Evolutionary conservation across 1,140 invertebrate species (phyloP), one percentile per base, ranked within the genome.

Genomic region (Orchesella cincta): DNA sequence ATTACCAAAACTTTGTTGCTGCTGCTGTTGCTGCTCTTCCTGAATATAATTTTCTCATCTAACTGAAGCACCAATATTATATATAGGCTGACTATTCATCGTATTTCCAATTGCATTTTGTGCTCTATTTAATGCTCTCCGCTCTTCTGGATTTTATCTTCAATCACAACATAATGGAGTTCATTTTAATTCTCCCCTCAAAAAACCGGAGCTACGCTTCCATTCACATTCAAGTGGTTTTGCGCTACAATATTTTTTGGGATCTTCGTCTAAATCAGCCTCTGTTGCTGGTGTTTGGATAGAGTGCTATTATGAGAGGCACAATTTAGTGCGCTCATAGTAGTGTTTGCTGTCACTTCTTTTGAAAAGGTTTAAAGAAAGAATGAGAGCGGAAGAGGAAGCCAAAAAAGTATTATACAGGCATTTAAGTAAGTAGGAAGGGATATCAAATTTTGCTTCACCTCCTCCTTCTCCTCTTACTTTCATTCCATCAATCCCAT

Each of bases 181-280:
- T 57, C 52, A 14, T 57, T 57, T 57, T 57, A 57, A 57, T 57
- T 57, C 52, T 57, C 52, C 52, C 52, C 52, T 57, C 52, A 14
- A 26, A 57, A 8, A 57, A 57, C 52, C 52, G 23, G 52, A 57
- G 52, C 8, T 57, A n/a, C 52, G 52, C 23, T 57, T 23, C 52
- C 23, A 57, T 26, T 57, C 39, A 5, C 39, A 46, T 46, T 46
- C 39, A 46, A 46, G 39, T 46, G 39, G 39, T 46, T 46, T 46
- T 46, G 39, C 39, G 5, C 39, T 46, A 5, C 18, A 46, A 46
- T 46, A 8, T 18, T 46, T 5, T 8, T 18, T 46, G 39, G 39
- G 18, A 46, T 46, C 5, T 46, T 5, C 39, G 5, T 46, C 18
- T 46, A 18, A 8, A 18, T 46, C 18, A 8, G 39, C 39, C 5